Base-by-base conservation (phyloP, 2,113 vertebrate genomes). In the Thamnaconus septentrionalis region DNA sequence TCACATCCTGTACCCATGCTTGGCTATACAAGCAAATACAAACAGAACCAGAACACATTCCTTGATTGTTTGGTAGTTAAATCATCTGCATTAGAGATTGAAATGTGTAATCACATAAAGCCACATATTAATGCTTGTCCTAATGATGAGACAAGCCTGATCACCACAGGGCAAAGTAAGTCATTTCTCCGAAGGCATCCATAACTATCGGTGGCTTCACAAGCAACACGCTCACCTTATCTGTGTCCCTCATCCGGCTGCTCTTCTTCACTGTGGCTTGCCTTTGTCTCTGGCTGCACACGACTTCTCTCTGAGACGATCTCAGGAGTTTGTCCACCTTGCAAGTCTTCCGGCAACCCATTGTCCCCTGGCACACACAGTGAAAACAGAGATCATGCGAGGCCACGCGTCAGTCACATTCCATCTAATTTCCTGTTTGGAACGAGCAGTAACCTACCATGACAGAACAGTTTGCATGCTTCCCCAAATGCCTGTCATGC, bases 251-350 rank as follows among this genome's bases (percentile, higher is more conserved):
- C 45, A 76, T 69, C 67, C 67, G 79, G 5, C 83, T 74, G 56
- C 71, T 84, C 71, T 85, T 90, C 48, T 69, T 56, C 31, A 78
- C 71, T 61, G 83, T 69, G 60, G 85, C 74, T 56, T 86, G 89
- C 68, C 89, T 80, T 42, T 87, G 88, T 46, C 86, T 90, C 83
- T 92, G 91, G 48, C 86, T 91, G 83, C 89, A 89, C 52, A 83
- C 61, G 46, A 83, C 79, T 41, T 93, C 91, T 53, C 64, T 80
- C 80, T 90, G 91, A 45, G 90, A 78, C 12, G 80, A 88, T 57
- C 84, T 92, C 59, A 91, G 84, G 61, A 90, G 66, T 76, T 87
- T 77, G 65, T 93, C 90, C 3, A 69, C 63, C 59, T 85, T 53
- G 1, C 82, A 87, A 31, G 86, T 84, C 83, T 82, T 87, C 76